Evolutionary conservation across 2,113 vertebrate species (phyloP).

Genomic region (Daboia siamensis): DNA sequence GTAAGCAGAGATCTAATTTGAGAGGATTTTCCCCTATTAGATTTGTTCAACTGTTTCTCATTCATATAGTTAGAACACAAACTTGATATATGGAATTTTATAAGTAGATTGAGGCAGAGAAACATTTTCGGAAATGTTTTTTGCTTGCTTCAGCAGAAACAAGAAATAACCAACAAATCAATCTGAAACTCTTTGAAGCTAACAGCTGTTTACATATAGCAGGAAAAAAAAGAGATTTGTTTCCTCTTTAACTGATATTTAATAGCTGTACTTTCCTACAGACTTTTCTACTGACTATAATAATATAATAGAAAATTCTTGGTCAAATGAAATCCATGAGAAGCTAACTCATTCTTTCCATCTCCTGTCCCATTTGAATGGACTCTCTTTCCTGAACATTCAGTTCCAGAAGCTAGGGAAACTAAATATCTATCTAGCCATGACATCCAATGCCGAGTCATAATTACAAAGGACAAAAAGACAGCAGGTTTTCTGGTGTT

Average conservation of each 20-base stretch:
- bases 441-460: conserved; percentile 44
- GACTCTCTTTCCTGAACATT: conserved; percentile 56
- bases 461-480: conserved; percentile 76
- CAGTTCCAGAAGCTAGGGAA: conserved; percentile 65
- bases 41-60: neutral
- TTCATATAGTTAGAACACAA: neutral
- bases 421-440: conserved; percentile 67
- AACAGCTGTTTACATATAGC: conserved; percentile 49
- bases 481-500: conserved; percentile 71
- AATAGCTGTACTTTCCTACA: conserved; percentile 63
- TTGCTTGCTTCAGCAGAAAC: conserved; percentile 1
- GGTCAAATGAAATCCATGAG: conserved; percentile 48
- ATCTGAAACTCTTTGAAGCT: conserved; percentile 30
- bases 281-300: conserved; percentile 29
- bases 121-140: neutral
- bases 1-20: neutral
- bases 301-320: conserved; percentile 52
- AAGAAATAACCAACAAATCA: conserved; percentile 24
- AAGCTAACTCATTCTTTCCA: conserved; percentile 54
- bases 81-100: neutral
- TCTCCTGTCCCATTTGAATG: conserved; percentile 38
- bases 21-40: neutral
- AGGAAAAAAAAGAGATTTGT: conserved; percentile 24
- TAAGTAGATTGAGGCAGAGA: neutral
- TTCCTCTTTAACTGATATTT: conserved; percentile 57